Evolutionary conservation across 2,888 invertebrate species (phyloP).

Genomic region (Clitarchus hookeri): DNA sequence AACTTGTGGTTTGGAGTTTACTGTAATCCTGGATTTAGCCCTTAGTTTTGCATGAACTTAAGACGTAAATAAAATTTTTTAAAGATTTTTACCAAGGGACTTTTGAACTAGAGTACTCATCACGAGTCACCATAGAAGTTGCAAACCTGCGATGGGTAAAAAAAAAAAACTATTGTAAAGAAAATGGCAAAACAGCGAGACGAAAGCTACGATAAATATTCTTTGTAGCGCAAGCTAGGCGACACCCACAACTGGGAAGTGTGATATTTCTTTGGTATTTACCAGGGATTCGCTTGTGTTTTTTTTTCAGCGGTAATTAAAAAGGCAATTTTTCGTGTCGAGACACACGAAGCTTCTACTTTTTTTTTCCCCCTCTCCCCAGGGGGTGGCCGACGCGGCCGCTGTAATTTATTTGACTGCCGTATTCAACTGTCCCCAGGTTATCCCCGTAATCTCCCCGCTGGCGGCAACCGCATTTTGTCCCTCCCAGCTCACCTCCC

Average conservation of each 20-base stretch:
- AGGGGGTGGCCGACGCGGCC: background rate
- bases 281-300: background rate
- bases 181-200: no score
- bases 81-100: no score
- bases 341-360: background rate
- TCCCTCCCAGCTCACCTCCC: background rate
- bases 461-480: background rate
- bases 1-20: no score
- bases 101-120: no score
- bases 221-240: no score
- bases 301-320: background rate
- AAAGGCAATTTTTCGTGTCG: slow-evolving; percentile 2
- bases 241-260: background rate
- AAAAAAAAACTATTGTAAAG: no score
- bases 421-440: slow-evolving; percentile 2
- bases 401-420: slow-evolving; percentile 14
- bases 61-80: no score
- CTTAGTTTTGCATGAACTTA: no score
- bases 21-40: no score
- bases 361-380: background rate
- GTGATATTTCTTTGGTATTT: background rate
- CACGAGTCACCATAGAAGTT: no score
- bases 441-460: background rate
- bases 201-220: no score
- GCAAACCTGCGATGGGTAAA: no score